Base-by-base conservation (phyloP, 2,888 invertebrate genomes). In the Taphrorychus bicolor region DNA sequence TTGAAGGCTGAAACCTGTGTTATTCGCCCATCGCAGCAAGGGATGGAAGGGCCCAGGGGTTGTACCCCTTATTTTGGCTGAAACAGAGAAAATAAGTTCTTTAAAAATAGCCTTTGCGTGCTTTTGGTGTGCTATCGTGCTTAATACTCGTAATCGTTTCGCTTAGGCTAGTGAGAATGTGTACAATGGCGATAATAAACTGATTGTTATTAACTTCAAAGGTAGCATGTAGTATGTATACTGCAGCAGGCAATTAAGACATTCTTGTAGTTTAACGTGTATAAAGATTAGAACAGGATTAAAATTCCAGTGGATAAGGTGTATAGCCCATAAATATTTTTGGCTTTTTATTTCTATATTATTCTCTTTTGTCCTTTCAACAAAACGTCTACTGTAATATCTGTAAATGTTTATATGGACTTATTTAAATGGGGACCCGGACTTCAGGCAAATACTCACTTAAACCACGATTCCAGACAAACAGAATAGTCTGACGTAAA, bases 21-120 rank as follows among this genome's bases (percentile, higher is more conserved):
- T 88, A 88, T 86, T 88, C 88, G 41, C 88, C 88, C 70, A 87
- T 86, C 60, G 87, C 87, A 0, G 88, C 86, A 79, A 88, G 87
- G 71, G 78, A 86, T 73, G 88, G 86, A 87, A 88, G 88, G 82
- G 84, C 86, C 88, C 88, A 88, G 57, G 87, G 64, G 22, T 53
- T 67, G 84, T 87, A 87, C 76, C 84, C 84, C 79, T 87, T 87
- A 78, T 88, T 86, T 49, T 68, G 68, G 18, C 42, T 57, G 57
- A 5, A 41, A 45, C 3, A 7, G 14, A 45, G 14, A 14, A 45
- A 45, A 16, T n/a, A 16, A n/a, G 4, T 17, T 5, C 11, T 5
- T 32, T 32, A 32, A 32, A 17, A 45, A 45, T 17, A 45, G 14
- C 14, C 2, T 17, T 17, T 17, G 7, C 4, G 4, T 45, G 45